Evolutionary conservation across 1,140 invertebrate genomes (phyloP).

Genomic region (Cherax quadricarinatus): DNA sequence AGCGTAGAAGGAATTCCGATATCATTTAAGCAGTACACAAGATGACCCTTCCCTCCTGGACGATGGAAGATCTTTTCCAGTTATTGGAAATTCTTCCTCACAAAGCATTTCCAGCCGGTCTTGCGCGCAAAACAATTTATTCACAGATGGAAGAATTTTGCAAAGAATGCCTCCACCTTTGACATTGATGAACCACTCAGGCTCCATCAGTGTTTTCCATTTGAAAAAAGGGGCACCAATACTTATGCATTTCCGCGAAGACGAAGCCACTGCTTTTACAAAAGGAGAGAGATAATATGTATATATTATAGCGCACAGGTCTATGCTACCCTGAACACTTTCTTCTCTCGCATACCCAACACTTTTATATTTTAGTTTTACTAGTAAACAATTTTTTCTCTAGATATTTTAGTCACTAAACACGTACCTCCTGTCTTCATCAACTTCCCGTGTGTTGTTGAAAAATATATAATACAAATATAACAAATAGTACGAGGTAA

Average conservation of each 20-base stretch:
- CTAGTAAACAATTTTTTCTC: too few species aligned
- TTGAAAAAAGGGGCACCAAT: not conserved
- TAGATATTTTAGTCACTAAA: too few species aligned
- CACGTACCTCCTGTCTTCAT: too few species aligned
- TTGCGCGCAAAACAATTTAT: not conserved
- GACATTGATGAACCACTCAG: not conserved
- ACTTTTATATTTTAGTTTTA: too few species aligned
- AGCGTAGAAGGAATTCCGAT: constrained; percentile 25
- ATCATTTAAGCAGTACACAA: constrained; percentile 28
- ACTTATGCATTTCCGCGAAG: not conserved
- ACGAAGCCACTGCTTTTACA: too few species aligned
- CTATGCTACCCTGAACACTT: too few species aligned
- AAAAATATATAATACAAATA: too few species aligned
- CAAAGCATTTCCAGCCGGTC: not conserved
- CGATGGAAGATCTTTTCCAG: not conserved
- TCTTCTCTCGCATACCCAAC: too few species aligned
- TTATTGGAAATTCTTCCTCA: not conserved
- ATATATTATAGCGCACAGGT: too few species aligned
- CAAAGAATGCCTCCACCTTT: not conserved
- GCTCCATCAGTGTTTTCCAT: not conserved
- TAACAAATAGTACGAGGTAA: too few species aligned
- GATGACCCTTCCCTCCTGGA: not conserved
- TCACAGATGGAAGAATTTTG: not conserved
- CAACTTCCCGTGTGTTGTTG: too few species aligned
- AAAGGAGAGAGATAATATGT: too few species aligned